Evolutionary conservation across 2,888 invertebrate species (phyloP).

Genomic region (Dasysyrphus albostriatus): DNA sequence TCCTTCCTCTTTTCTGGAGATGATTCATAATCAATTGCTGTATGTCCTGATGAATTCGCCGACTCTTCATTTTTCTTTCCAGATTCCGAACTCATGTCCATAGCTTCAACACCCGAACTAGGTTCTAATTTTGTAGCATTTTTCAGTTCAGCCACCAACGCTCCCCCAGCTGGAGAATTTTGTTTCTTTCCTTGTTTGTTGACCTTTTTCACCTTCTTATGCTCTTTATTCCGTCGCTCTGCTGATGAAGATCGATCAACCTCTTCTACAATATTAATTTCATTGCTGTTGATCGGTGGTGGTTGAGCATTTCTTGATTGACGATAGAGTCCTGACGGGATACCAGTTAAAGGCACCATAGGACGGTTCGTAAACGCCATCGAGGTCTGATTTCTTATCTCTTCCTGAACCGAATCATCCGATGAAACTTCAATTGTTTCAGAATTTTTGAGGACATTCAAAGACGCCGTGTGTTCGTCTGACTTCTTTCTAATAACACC

Average conservation of each 20-base stretch:
- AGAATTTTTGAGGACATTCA: constrained; percentile 31
- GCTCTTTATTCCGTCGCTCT: constrained; percentile 54
- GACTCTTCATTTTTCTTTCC: constrained; percentile 47
- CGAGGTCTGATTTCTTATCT: background rate
- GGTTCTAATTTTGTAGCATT: constrained; percentile 10
- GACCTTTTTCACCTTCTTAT: constrained; percentile 59
- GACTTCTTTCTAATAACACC: constrained; percentile 41
- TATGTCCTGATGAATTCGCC: constrained; percentile 30
- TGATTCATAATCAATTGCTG: constrained; percentile 34
- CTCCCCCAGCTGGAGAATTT: background rate
- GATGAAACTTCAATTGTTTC: constrained; percentile 67
- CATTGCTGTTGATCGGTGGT: background rate
- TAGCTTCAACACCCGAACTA: background rate
- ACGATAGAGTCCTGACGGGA: constrained; percentile 24
- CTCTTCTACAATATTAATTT: constrained; percentile 16
- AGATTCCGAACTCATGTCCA: constrained; percentile 34
- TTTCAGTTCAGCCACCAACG: constrained; percentile 5
- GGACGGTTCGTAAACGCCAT: background rate
- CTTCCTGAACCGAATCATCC: constrained; percentile 55
- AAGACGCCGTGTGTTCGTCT: constrained; percentile 28
- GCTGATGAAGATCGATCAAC: constrained; percentile 15
- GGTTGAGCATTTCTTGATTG: constrained; percentile 23
- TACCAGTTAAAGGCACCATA: background rate
- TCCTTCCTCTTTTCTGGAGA: constrained; percentile 84
- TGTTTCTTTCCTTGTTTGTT: constrained; percentile 57